Evolutionary conservation across 53 echinoderm and acorn worm genomes (phyloP).

Genomic region (Crossaster papposus): DNA sequence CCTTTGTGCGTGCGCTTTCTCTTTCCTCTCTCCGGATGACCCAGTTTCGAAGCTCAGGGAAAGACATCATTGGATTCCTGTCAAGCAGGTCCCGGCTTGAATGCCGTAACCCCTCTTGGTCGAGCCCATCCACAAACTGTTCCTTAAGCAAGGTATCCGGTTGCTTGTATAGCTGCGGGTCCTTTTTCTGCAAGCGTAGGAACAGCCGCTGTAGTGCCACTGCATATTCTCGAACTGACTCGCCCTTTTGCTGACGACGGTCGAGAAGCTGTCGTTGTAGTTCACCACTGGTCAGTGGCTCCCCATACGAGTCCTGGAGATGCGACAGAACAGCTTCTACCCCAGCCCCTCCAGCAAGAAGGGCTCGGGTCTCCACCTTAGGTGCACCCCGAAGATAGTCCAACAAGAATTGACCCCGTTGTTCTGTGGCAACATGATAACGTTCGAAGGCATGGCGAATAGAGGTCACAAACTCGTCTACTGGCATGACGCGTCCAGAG

Average conservation of each 20-base stretch:
- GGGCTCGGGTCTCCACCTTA: constrained; percentile 24
- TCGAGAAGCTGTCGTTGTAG: constrained; percentile 2
- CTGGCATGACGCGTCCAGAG: background rate
- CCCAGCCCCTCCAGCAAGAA: constrained; percentile 1
- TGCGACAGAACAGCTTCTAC: background rate
- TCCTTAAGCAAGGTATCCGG: background rate
- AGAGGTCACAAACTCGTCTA: background rate
- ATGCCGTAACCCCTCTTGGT: background rate
- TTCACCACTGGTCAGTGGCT: constrained; percentile 20
- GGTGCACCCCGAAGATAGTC: background rate
- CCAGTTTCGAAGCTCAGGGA: background rate
- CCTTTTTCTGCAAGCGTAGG: background rate
- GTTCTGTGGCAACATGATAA: background rate
- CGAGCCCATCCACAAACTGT: constrained; percentile 14
- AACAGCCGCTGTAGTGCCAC: constrained; percentile 7
- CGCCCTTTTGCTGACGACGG: background rate
- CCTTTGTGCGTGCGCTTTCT: constrained; percentile 11
- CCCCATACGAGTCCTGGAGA: constrained; percentile 19
- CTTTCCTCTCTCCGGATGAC: constrained; percentile 12
- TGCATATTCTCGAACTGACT: background rate
- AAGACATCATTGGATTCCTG: background rate
- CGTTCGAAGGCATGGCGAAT: background rate
- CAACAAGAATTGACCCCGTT: background rate
- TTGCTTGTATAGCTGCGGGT: background rate
- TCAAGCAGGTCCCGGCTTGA: background rate